phyloP scores from a whole-genome alignment of 2,888 invertebrate species.

The Lydus trimaculatus region DNA sequence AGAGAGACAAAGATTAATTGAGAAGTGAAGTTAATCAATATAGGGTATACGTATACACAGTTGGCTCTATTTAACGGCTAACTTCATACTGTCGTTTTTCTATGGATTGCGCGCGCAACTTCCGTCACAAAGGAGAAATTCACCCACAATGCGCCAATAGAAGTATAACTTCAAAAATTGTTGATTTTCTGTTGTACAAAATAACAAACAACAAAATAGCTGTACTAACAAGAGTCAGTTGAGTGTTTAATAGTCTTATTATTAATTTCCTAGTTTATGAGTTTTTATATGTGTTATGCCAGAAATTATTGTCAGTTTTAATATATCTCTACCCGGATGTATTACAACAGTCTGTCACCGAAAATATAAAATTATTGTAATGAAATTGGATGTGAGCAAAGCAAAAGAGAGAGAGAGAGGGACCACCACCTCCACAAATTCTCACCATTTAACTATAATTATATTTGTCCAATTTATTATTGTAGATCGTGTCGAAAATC shows the following conservation, averaged over 20 bases:
- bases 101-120: too few species aligned
- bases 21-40: too few species aligned
- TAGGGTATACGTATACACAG: too few species aligned
- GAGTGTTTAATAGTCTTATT: slow-evolving; percentile 31
- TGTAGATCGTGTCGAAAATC: too few species aligned
- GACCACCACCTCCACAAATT: too few species aligned
- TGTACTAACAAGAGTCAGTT: slow-evolving; percentile 11
- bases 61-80: too few species aligned
- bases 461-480: background rate
- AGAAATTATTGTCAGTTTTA: slow-evolving; percentile 28
- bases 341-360: slow-evolving; percentile 12
- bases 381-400: background rate
- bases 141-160: too few species aligned
- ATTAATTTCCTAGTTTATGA: slow-evolving; percentile 33
- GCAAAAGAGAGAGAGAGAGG: background rate
- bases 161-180: too few species aligned
- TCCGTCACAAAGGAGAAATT: too few species aligned
- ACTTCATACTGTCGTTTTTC: too few species aligned
- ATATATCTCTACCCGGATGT: slow-evolving; percentile 23
- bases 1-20: too few species aligned
- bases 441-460: background rate
- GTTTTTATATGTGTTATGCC: slow-evolving; percentile 11
- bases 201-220: slow-evolving; percentile 11
- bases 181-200: background rate
- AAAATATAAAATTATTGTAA: slow-evolving; percentile 17